These are phyloP conservation scores for Ellobius talpinus DNA, from an alignment of 2,113 vertebrate species.

Conservation along the genomic window DNA sequence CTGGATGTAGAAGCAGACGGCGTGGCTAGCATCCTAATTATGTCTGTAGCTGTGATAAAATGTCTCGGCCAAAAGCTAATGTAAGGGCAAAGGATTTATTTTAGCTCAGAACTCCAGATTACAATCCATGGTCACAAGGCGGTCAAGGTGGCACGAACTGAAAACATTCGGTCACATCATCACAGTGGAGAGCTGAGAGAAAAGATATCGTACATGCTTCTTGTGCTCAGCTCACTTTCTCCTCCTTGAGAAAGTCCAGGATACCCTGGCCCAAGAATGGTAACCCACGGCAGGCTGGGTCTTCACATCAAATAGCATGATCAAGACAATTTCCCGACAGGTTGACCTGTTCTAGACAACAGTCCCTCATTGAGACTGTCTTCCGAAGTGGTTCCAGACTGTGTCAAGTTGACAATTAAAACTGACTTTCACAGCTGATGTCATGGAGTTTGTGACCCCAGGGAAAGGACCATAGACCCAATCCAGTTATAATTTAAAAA, in stretches of 20 bases:
- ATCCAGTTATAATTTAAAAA: neutral
- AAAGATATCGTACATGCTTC: neutral
- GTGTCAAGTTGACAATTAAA: neutral
- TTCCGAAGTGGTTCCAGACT: neutral
- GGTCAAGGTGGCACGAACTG: neutral
- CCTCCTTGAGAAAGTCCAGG: neutral
- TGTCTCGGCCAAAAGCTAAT: neutral
- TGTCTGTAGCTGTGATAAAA: neutral
- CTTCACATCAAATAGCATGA: neutral
- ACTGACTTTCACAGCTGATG: neutral
- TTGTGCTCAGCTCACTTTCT: neutral
- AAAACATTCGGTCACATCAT: too few relatives aligned
- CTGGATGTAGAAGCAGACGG: fast-evolving
- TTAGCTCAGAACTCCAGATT: neutral
- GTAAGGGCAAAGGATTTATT: neutral
- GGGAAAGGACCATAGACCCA: neutral
- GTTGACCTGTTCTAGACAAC: neutral
- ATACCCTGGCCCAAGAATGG: neutral
- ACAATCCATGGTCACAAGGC: neutral
- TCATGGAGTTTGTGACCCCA: neutral
- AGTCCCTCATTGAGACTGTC: neutral
- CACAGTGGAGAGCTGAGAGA: neutral
- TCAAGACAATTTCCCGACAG: neutral
- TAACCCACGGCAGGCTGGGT: too few relatives aligned
- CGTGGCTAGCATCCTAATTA: neutral